phyloP scores from a whole-genome alignment of 2,888 invertebrate species.

The Eupithecia exiguata region DNA sequence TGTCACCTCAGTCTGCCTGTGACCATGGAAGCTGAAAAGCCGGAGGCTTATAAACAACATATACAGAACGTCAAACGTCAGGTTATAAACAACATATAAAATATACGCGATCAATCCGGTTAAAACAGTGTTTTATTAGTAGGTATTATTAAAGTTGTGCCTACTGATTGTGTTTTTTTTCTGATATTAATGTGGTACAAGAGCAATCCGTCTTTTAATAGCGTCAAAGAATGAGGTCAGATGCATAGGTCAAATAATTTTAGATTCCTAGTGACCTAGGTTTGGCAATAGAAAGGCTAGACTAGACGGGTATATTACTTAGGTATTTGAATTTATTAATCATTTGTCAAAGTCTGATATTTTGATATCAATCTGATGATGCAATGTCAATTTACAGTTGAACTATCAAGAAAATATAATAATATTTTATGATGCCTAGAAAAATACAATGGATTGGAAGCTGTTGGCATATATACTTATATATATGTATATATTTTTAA shows the following conservation, averaged over 20 bases:
- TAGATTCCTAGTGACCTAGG: not conserved
- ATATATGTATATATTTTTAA: too few species aligned
- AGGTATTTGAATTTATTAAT: not conserved
- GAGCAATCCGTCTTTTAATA: not conserved
- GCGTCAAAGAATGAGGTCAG: not conserved
- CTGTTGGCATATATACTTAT: too few species aligned
- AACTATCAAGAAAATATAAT: not conserved
- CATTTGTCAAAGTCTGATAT: slow-evolving; percentile 5
- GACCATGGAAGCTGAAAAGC: too few species aligned
- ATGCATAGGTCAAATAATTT: slow-evolving; percentile 3
- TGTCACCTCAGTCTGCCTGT: too few species aligned
- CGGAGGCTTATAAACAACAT: too few species aligned
- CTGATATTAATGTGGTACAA: too few species aligned
- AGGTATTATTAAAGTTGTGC: too few species aligned
- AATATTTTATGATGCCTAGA: not conserved
- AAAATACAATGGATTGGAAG: not conserved
- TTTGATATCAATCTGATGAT: not conserved
- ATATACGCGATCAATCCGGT: too few species aligned
- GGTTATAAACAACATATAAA: too few species aligned
- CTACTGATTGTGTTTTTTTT: too few species aligned
- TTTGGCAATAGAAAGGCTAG: slow-evolving; percentile 2
- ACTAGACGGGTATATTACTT: not conserved
- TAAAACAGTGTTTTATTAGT: too few species aligned
- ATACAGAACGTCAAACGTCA: too few species aligned
- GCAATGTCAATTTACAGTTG: not conserved